phyloP scores from a whole-genome alignment of 1,140 invertebrate species.

The Drosophila suzukii region DNA sequence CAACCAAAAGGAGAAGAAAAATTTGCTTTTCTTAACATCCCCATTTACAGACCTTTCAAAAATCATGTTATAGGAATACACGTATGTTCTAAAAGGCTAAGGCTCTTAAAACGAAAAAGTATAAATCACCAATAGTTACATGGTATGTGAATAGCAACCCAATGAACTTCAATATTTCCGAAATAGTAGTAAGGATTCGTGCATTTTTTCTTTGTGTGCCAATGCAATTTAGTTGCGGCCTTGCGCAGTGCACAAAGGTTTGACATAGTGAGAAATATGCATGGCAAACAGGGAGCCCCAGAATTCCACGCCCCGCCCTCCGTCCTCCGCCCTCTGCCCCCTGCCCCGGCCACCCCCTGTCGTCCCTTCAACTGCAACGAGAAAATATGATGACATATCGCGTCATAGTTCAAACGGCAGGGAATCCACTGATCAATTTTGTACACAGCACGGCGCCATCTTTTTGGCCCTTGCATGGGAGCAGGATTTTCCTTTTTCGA shows the following conservation, averaged over 20 bases:
- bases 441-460: conserved; percentile 84
- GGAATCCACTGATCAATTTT: conserved; percentile 85
- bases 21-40: too few species aligned
- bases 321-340: conserved; percentile 6
- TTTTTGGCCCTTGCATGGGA: conserved; percentile 66
- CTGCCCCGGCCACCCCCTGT: conserved; percentile 3
- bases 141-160: too few species aligned
- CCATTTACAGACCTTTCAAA: too few species aligned
- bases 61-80: too few species aligned
- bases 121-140: too few species aligned
- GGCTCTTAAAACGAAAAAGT: too few species aligned
- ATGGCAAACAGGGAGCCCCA: conserved; percentile 50
- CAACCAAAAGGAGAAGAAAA: too few species aligned
- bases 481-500: conserved; percentile 41
- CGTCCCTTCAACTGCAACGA: conserved; percentile 48
- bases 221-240: conserved; percentile 44
- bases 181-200: not conserved
- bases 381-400: conserved; percentile 85
- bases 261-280: conserved; percentile 76
- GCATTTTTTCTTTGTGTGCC: conserved; percentile 6
- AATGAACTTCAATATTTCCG: not conserved
- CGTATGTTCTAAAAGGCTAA: not conserved
- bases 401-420: conserved; percentile 85
- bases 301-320: conserved; percentile 9
- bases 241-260: conserved; percentile 56